These are phyloP conservation scores for Characodon lateralis DNA, from an alignment of 2,797 vertebrate species.

Conservation along the genomic window DNA sequence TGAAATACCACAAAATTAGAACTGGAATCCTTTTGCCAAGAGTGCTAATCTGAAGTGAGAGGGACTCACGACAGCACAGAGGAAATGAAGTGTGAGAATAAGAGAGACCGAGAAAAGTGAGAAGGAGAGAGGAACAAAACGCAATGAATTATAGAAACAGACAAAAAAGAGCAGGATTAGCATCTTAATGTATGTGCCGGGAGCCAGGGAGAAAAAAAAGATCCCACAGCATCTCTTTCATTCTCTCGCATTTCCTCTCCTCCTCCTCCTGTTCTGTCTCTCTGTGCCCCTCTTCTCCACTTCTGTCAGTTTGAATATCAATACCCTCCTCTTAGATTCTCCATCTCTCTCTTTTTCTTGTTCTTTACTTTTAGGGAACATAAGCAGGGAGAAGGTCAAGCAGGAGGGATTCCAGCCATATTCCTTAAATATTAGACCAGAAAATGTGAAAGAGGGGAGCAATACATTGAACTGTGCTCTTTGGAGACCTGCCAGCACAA, in stretches of 20 bases:
- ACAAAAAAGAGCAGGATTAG: conserved; percentile 79
- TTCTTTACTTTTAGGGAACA: conserved; percentile 42
- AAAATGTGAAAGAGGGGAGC: conserved; percentile 4
- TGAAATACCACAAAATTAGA: conserved; percentile 78
- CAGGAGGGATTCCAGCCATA: conserved; percentile 27
- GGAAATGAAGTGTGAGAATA: conserved; percentile 60
- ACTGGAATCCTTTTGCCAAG: conserved; percentile 72
- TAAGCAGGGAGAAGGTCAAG: conserved; percentile 52
- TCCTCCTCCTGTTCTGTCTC: conserved; percentile 36
- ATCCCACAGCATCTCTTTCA: conserved; percentile 68
- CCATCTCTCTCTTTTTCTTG: conserved; percentile 31
- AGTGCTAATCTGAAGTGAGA: conserved; percentile 71
- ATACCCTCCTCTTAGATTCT: conserved; percentile 58
- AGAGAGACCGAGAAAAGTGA: conserved; percentile 50
- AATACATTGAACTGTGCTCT: not conserved
- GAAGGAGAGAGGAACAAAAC: conserved; percentile 69
- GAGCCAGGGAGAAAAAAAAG: conserved; percentile 73
- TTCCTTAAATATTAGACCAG: conserved; percentile 30
- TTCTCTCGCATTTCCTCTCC: conserved; percentile 26
- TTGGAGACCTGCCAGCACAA: not conserved
- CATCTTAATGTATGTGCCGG: conserved; percentile 78
- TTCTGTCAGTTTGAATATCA: conserved; percentile 69
- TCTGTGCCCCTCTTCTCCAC: conserved; percentile 41
- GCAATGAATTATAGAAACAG: conserved; percentile 79
- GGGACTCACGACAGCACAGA: conserved; percentile 63